Evolutionary conservation across 2,113 vertebrate genomes (phyloP).

Genomic region (Zapus hudsonius): DNA sequence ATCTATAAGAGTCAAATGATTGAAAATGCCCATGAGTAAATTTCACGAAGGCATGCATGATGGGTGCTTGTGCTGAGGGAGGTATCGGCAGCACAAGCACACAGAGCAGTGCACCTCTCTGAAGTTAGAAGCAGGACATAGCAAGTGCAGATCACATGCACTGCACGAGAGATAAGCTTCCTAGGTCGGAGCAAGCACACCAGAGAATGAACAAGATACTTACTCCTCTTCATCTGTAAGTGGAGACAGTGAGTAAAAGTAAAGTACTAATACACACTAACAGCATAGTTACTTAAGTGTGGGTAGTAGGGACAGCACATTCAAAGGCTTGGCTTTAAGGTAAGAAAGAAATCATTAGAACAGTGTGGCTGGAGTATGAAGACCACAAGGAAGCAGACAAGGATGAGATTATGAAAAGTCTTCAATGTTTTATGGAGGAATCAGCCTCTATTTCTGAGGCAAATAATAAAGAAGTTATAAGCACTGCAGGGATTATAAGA

Average conservation of each 20-base stretch:
- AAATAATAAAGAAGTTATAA: slow-evolving; percentile 2
- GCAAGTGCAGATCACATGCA: neutral
- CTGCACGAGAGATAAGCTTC: neutral
- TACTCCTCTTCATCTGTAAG: slow-evolving; percentile 10
- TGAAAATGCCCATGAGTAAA: neutral
- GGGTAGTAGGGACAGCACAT: neutral
- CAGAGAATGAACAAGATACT: neutral
- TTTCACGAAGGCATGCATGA: neutral
- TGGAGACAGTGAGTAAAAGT: neutral
- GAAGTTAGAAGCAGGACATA: neutral
- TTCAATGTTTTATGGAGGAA: slow-evolving; percentile 3
- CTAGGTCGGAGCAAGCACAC: neutral
- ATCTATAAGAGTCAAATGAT: neutral
- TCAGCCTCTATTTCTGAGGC: neutral
- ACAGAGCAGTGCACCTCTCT: neutral
- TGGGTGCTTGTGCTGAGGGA: neutral
- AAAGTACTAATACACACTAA: neutral
- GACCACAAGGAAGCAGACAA: neutral
- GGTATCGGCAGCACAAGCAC: neutral
- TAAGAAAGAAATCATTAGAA: slow-evolving; percentile 25
- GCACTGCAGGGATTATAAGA: neutral
- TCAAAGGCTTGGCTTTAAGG: neutral
- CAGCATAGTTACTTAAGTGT: neutral
- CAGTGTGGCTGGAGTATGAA: neutral
- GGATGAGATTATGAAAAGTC: neutral